These are phyloP conservation scores for Phymastichus coffea DNA, from an alignment of 1,140 invertebrate species.

Conservation along the genomic window DNA sequence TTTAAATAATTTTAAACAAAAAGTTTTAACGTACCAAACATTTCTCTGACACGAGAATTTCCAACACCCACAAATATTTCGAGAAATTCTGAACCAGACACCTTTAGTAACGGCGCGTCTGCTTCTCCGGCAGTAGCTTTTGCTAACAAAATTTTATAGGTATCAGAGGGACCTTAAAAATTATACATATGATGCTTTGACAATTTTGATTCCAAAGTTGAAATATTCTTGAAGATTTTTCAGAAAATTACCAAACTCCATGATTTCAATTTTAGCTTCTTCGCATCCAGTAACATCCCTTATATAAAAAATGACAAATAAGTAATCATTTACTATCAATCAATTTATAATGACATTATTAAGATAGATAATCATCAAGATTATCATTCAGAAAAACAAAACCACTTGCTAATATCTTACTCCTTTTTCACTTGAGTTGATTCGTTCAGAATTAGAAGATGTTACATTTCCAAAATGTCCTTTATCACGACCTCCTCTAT, in stretches of 20 bases:
- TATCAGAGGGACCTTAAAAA: constrained; percentile 83
- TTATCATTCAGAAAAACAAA: constrained; percentile 14
- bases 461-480: constrained; percentile 94
- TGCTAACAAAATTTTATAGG: constrained; percentile 96
- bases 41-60: constrained; percentile 95
- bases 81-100: constrained; percentile 96
- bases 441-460: constrained; percentile 95
- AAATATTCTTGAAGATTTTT: constrained; percentile 99
- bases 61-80: constrained; percentile 99
- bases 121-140: constrained; percentile 99
- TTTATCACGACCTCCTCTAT: constrained; percentile 72
- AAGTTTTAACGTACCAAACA: constrained; percentile 81
- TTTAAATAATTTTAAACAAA: too few relatives aligned
- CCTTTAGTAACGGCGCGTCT: constrained; percentile 97
- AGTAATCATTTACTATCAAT: constrained; percentile 67
- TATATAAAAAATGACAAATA: constrained; percentile 22
- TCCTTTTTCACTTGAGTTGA: constrained; percentile 93
- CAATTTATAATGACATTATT: constrained; percentile 33
- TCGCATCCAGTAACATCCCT: constrained; percentile 99
- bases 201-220: constrained; percentile 98
- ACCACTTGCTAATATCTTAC: constrained; percentile 83
- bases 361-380: not conserved
- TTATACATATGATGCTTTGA: constrained; percentile 78
- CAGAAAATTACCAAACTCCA: constrained; percentile 99
- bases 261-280: constrained; percentile 99